Evolutionary conservation across 2,113 vertebrate species (phyloP).

Genomic region (Tenrec ecaudatus): DNA sequence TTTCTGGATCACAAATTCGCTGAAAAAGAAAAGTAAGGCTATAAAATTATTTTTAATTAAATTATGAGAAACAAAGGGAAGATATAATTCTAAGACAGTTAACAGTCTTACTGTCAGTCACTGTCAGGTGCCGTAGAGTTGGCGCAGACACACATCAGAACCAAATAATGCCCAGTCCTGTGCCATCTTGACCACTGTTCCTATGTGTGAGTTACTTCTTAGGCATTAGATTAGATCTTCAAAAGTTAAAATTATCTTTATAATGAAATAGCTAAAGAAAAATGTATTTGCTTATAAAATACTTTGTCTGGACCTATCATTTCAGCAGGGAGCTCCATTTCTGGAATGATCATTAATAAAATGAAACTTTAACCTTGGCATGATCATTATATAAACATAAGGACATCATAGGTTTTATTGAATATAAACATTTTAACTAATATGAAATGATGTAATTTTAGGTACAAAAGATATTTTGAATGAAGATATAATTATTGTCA

Average conservation of each 20-base stretch:
- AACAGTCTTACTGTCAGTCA: background rate
- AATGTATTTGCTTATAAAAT: background rate
- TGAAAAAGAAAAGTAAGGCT: background rate
- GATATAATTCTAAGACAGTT: slow-evolving; percentile 5
- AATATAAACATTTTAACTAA: background rate
- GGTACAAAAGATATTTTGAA: background rate
- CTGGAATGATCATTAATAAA: background rate
- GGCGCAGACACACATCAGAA: too few species aligned
- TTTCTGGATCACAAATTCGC: background rate
- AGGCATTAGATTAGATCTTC: background rate
- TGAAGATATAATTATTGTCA: background rate
- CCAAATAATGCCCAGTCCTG: too few species aligned
- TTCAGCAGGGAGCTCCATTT: background rate
- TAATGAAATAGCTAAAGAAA: slow-evolving; percentile 30
- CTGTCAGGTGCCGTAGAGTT: too few species aligned
- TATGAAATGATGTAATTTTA: background rate
- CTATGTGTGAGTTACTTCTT: too few species aligned
- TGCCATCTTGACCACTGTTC: too few species aligned
- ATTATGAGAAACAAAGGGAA: background rate
- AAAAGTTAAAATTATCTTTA: background rate
- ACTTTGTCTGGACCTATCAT: background rate
- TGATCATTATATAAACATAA: background rate
- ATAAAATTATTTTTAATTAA: background rate
- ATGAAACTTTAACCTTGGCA: background rate
- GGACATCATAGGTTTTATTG: background rate